These are phyloP conservation scores for Apis cerana DNA, from an alignment of 1,140 invertebrate species.

Conservation along the genomic window DNA sequence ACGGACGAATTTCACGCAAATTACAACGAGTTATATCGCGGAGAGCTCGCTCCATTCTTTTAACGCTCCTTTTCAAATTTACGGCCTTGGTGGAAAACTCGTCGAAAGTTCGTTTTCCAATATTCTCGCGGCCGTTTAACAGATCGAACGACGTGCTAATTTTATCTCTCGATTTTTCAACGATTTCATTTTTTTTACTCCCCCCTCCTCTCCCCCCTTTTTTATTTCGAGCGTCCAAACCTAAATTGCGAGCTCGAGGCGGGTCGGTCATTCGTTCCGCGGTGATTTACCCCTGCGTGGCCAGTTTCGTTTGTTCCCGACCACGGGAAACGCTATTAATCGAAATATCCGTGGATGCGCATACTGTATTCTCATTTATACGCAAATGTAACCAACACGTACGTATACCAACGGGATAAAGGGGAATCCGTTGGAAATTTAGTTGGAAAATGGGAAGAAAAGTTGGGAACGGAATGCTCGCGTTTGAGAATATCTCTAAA, in stretches of 20 bases:
- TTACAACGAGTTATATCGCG: conserved; percentile 7
- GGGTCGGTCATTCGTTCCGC: neutral
- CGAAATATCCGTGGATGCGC: conserved; percentile 46
- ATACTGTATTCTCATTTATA: conserved; percentile 50
- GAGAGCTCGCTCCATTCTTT: neutral
- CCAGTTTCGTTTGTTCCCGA: conserved; percentile 1
- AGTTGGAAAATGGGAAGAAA: conserved; percentile 25
- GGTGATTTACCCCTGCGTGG: conserved; percentile 13
- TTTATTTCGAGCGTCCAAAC: neutral
- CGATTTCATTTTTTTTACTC: neutral
- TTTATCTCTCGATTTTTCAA: conserved; percentile 9
- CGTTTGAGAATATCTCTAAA: neutral
- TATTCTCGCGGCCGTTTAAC: neutral
- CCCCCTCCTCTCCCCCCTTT: neutral
- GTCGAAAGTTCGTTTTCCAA: neutral
- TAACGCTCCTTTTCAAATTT: neutral
- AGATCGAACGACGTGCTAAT: neutral
- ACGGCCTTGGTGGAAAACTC: neutral
- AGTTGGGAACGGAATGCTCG: neutral
- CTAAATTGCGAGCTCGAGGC: conserved; percentile 12
- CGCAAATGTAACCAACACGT: conserved; percentile 33
- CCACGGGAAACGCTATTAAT: conserved; percentile 28
- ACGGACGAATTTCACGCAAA: neutral
- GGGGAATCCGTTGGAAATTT: conserved; percentile 26
- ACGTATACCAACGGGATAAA: neutral